phyloP scores from a whole-genome alignment of 2,797 vertebrate species.

The Sebastes taczanowskii region DNA sequence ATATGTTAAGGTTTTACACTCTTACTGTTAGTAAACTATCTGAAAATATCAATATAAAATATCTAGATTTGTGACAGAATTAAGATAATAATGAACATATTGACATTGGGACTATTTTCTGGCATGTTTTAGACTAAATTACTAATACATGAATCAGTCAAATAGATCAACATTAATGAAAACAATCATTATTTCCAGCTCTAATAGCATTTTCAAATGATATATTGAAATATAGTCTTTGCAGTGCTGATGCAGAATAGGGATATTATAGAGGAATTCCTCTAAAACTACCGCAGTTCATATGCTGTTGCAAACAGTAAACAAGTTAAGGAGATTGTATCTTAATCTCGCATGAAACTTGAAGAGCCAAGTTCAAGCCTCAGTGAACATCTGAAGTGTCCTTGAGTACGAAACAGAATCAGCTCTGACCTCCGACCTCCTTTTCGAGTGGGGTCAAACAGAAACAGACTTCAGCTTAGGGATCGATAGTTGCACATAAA shows the following conservation, averaged over 20 bases:
- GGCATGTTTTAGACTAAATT: neutral
- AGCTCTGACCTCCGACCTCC: constrained; percentile 18
- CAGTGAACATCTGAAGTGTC: neutral
- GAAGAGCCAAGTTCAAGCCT: neutral
- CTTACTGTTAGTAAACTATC: neutral
- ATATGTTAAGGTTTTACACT: neutral
- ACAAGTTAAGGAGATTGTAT: neutral
- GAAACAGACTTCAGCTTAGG: neutral
- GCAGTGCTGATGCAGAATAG: neutral
- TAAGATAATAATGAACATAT: too few relatives aligned
- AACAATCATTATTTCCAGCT: neutral
- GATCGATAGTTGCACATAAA: constrained; percentile 3
- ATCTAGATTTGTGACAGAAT: neutral
- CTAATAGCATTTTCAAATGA: neutral
- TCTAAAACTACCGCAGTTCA: neutral
- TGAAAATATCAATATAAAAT: neutral
- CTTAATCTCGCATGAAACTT: neutral
- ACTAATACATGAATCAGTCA: neutral
- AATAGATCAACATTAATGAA: neutral
- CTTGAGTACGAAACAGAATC: neutral
- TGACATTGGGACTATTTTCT: neutral
- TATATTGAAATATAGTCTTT: neutral
- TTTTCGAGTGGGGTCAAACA: neutral
- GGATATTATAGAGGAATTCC: neutral
- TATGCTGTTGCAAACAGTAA: neutral